A percentile compares a stretch with the other conserved stretches of the same genome.
These are phyloP conservation scores for Hypomesus transpacificus DNA, from an alignment of 2,113 vertebrate genomes.

Conservation along the genomic window DNA sequence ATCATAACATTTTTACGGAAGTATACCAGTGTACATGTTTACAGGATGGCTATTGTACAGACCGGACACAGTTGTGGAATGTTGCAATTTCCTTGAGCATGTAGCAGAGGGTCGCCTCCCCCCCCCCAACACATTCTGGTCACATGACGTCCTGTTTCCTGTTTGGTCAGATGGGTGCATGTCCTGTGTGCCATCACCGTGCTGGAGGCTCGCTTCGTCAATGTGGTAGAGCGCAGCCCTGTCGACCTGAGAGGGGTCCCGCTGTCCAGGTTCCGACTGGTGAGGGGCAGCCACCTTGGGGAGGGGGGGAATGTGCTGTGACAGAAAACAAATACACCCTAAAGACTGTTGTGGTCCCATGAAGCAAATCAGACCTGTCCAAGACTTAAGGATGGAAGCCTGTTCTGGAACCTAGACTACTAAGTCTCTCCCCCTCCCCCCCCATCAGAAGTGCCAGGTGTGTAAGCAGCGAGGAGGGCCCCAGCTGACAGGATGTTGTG, in stretches of 20 bases:
- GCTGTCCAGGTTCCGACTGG: conserved; percentile 90
- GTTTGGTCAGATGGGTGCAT: conserved; percentile 87
- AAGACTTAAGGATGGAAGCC: no score
- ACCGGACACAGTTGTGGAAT: no score
- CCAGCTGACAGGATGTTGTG: conserved; percentile 84
- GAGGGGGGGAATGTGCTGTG: no score
- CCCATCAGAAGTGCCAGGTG: conserved; percentile 86
- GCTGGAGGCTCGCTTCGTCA: conserved; percentile 93
- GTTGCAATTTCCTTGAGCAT: no score
- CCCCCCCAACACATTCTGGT: not conserved
- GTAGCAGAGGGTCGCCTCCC: no score
- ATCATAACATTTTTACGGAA: no score
- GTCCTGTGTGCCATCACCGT: conserved; percentile 95
- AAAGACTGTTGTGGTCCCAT: no score
- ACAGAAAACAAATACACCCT: no score
- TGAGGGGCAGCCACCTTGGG: conserved; percentile 51
- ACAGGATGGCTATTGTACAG: no score
- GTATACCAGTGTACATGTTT: no score
- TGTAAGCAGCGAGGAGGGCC: conserved; percentile 91
- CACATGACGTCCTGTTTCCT: not conserved
- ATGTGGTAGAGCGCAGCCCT: conserved; percentile 86
- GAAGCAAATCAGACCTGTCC: no score
- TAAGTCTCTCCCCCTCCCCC: not conserved
- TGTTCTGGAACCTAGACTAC: no score
- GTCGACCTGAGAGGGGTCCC: conserved; percentile 93